Evolutionary conservation across 2,797 vertebrate species (phyloP), one percentile per base, ranked within the genome.

Genomic region (Lemur catta): DNA sequence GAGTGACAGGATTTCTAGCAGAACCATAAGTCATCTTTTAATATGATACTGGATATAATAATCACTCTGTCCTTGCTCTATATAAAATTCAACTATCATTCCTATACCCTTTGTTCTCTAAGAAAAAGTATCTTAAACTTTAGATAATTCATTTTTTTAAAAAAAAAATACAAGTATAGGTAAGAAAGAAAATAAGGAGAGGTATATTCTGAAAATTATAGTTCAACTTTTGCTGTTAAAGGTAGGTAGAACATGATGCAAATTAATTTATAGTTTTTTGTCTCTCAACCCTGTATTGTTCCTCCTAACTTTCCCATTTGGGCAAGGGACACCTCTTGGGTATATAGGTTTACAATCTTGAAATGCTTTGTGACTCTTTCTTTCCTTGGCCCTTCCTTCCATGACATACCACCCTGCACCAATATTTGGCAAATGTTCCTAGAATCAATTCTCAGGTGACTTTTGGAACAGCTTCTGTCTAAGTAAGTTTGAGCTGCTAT

Each of bases 201-300:
- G 13, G 7, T 84, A 33, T 86, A 75, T 67, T 93, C 35, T 92
- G 84, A 94, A 93, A 90, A 22, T 72, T 11, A 61, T 41, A 80
- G 35, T 91, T 89, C 52, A 88, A 65, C 33, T 86, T 78, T 67
- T 93, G 78, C 74, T 96, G 89, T 80, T 91, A 50, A 50, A 96
- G 65, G 7, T 0, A 0, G 85, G 61, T 93, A 91, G 91, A 97
- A 89, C 63, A 93, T 72, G 30, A 61, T 65, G 4, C 20, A 67
- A 30, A 92, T 96, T 98, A 89, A 80, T 72, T 61, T 72, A 52
- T 48, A 65, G n/a, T 76, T 35, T 84, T 84, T 33, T 6, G 65
- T 81, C 6, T 61, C 28, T 86, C 15, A 6, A 2, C 13, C 24
- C 28, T 82, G 3, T 38, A 17, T 24, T 38, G 3, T 38, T 65